phyloP scores from a whole-genome alignment of 2,888 invertebrate genomes.

The Sphaerophoria rueppellii region DNA sequence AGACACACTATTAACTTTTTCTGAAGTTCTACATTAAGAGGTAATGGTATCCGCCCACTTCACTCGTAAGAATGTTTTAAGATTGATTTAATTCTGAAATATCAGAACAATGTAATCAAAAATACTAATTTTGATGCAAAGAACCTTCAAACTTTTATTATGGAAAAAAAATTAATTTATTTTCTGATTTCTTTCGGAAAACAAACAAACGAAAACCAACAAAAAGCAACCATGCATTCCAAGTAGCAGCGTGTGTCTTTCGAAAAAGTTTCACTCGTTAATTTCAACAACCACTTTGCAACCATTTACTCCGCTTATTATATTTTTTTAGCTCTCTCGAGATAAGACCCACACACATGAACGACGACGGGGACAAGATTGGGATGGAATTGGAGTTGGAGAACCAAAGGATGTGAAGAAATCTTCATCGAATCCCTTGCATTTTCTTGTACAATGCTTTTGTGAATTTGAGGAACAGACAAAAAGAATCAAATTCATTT shows the following conservation, averaged over 20 bases:
- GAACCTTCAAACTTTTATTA: background rate
- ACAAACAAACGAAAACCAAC: slow-evolving; percentile 7
- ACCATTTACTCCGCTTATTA: slow-evolving; percentile 14
- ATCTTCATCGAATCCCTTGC: slow-evolving; percentile 23
- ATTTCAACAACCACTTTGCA: slow-evolving; percentile 42
- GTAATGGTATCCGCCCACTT: too few relatives aligned
- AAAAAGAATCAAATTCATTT: slow-evolving; percentile 64
- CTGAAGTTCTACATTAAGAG: too few relatives aligned
- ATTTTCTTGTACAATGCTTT: background rate
- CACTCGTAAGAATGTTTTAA: too few relatives aligned
- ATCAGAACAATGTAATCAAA: too few relatives aligned
- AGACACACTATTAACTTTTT: too few relatives aligned
- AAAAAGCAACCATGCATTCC: background rate
- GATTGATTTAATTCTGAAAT: too few relatives aligned
- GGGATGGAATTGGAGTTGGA: too few relatives aligned
- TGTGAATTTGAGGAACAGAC: background rate
- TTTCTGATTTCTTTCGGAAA: background rate
- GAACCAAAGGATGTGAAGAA: background rate
- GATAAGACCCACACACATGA: background rate
- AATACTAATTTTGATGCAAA: too few relatives aligned
- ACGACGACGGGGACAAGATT: too few relatives aligned
- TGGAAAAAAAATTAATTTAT: background rate
- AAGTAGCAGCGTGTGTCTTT: background rate
- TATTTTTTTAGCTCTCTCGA: slow-evolving; percentile 5
- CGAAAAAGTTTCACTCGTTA: slow-evolving; percentile 16